Conservation (phyloP, 2,888 invertebrate species). For the Volucella inflata region DNA sequence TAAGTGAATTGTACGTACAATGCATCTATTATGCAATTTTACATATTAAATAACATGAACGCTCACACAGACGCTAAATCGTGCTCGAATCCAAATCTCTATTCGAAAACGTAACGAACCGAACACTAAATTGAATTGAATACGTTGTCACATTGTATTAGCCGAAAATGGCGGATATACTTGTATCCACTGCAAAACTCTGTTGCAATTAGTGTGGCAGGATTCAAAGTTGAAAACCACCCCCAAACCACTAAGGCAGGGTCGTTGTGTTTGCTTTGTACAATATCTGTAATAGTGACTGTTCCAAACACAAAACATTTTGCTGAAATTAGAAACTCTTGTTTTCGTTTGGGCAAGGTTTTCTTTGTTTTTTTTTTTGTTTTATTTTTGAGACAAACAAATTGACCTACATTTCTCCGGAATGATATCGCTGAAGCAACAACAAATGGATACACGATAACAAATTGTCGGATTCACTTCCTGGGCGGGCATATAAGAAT, state of each 20-base stretch:
- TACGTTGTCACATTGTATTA: conserved; percentile 69
- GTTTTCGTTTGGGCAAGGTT: conserved; percentile 14
- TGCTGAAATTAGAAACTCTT: conserved; percentile 68
- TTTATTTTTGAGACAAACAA: conserved; percentile 14
- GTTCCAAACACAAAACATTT: conserved; percentile 24
- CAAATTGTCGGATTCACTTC: conserved; percentile 72
- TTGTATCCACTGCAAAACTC: conserved; percentile 20
- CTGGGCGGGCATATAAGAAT: conserved; percentile 54
- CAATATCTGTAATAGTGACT: too few relatives aligned
- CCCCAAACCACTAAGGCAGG: conserved; percentile 20
- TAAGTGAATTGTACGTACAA: conserved; percentile 30
- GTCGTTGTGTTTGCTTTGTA: not conserved
- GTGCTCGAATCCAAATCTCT: conserved; percentile 18
- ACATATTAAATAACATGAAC: conserved; percentile 61
- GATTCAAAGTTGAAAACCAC: conserved; percentile 30
- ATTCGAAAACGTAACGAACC: conserved; percentile 64
- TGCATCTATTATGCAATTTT: conserved; percentile 60
- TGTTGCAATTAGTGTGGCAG: conserved; percentile 68
- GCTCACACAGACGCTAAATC: conserved; percentile 18
- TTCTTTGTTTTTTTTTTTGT: conserved; percentile 14
- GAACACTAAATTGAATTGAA: conserved; percentile 70
- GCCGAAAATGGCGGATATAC: conserved; percentile 45
- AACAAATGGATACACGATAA: conserved; percentile 66
- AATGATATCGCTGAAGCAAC: conserved; percentile 45
- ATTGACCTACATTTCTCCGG: conserved; percentile 59